Conservation (phyloP, 2,888 invertebrate species). For the Gerosis bhagava region DNA sequence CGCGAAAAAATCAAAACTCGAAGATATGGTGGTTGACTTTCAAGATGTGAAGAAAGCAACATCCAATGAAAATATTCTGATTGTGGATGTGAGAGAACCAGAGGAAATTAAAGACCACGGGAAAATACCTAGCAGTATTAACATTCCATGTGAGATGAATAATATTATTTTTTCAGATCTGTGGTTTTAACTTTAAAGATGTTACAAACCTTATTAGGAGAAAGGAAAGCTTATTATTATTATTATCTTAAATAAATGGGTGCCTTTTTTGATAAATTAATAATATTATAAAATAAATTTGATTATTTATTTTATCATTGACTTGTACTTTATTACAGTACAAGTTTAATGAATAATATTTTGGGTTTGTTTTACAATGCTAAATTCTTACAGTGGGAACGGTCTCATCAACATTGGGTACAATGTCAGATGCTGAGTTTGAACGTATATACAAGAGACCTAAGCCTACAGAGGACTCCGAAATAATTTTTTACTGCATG, state of each 20-base stretch:
- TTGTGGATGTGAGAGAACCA: conserved; percentile 91
- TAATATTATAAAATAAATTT: too few species aligned
- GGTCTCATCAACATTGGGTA: conserved; percentile 64
- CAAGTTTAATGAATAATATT: too few species aligned
- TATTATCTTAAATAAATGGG: too few species aligned
- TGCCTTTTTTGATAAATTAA: too few species aligned
- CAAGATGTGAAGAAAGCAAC: conserved; percentile 67
- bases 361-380: too few species aligned
- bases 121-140: conserved; percentile 87
- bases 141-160: conserved; percentile 89
- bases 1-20: conserved; percentile 43
- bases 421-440: conserved; percentile 78
- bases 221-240: too few species aligned
- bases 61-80: conserved; percentile 53
- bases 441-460: conserved; percentile 74
- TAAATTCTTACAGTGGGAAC: conserved; percentile 75
- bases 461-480: conserved; percentile 82
- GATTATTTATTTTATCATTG: too few species aligned
- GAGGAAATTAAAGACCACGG: conserved; percentile 87
- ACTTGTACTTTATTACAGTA: too few species aligned
- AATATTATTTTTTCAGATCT: too few species aligned
- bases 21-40: conserved; percentile 59
- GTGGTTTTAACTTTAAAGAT: too few species aligned
- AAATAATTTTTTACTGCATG: conserved; percentile 87
- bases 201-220: too few species aligned